Percentiles rank a stretch among this genome's conserved stretches.
These are phyloP conservation scores for Trachymyrmex septentrionalis DNA, from an alignment of 1,140 invertebrate species.

Conservation along the genomic window DNA sequence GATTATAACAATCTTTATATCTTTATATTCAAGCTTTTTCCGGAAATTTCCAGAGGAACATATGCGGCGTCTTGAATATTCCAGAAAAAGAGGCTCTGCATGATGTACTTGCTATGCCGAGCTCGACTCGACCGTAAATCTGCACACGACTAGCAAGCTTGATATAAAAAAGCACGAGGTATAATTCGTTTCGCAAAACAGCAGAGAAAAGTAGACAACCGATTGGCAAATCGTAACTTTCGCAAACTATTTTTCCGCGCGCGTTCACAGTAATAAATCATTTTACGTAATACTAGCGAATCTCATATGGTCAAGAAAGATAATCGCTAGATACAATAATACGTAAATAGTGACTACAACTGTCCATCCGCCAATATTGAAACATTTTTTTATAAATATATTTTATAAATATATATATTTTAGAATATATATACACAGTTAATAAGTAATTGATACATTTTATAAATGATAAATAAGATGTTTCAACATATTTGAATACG, in stretches of 20 bases:
- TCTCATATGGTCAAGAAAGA: constrained; percentile 16
- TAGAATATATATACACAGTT: not conserved
- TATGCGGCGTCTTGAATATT: constrained; percentile 24
- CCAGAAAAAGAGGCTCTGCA: not conserved
- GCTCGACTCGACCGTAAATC: constrained; percentile 42
- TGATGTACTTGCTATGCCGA: constrained; percentile 1
- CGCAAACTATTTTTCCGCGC: constrained; percentile 15
- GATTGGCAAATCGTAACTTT: constrained; percentile 27
- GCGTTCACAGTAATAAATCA: constrained; percentile 9
- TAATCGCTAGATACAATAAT: not conserved
- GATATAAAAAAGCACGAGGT: constrained; percentile 18
- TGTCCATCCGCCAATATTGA: not conserved
- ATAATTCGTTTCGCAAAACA: constrained; percentile 24
- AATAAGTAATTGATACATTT: not conserved
- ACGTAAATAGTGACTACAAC: constrained; percentile 19
- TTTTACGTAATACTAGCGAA: constrained; percentile 12
- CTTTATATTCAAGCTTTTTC: not conserved
- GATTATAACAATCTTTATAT: not conserved
- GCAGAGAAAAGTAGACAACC: constrained; percentile 1
- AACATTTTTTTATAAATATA: not conserved
- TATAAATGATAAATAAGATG: not conserved
- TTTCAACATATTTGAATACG: not conserved
- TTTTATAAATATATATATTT: not conserved
- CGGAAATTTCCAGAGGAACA: not conserved
- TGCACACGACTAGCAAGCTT: not conserved